Percentiles rank a stretch among this genome's conserved stretches.
phyloP scores from a whole-genome alignment of 53 echinoderm and acorn worm genomes.

The Holothuria leucospilota region DNA sequence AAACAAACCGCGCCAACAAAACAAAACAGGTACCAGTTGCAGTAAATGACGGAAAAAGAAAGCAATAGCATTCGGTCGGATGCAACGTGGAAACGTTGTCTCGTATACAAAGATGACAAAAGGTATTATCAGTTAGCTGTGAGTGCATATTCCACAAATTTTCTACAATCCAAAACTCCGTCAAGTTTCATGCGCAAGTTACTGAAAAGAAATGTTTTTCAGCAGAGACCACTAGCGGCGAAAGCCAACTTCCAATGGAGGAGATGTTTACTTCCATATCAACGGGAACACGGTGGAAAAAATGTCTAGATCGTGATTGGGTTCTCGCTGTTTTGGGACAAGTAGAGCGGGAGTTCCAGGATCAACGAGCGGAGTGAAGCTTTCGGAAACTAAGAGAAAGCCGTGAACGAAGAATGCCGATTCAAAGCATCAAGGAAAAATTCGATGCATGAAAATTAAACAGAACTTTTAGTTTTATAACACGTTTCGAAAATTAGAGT shows the following conservation, averaged over 20 bases:
- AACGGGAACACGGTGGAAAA: neutral
- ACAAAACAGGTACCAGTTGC: neutral
- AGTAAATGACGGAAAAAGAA: neutral
- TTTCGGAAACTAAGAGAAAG: neutral
- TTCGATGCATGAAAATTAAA: no score
- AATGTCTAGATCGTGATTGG: neutral
- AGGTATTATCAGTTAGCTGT: neutral
- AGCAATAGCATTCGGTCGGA: conserved; percentile 7
- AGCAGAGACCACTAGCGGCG: neutral
- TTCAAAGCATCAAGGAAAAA: no score
- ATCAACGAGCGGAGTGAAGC: neutral
- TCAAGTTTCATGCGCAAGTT: conserved; percentile 5
- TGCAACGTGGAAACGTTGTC: conserved; percentile 1
- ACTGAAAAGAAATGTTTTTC: neutral
- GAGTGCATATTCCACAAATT: neutral
- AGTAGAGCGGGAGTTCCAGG: neutral
- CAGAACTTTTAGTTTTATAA: no score
- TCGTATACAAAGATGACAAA: neutral
- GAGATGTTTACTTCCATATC: neutral
- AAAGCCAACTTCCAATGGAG: conserved; percentile 1
- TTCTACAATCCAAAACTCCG: neutral
- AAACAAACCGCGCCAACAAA: neutral
- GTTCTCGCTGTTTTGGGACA: neutral
- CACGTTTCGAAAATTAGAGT: no score
- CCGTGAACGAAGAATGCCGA: neutral